Evolutionary conservation across 2,797 vertebrate genomes (phyloP).

Genomic region (Rhynchonycteris naso): DNA sequence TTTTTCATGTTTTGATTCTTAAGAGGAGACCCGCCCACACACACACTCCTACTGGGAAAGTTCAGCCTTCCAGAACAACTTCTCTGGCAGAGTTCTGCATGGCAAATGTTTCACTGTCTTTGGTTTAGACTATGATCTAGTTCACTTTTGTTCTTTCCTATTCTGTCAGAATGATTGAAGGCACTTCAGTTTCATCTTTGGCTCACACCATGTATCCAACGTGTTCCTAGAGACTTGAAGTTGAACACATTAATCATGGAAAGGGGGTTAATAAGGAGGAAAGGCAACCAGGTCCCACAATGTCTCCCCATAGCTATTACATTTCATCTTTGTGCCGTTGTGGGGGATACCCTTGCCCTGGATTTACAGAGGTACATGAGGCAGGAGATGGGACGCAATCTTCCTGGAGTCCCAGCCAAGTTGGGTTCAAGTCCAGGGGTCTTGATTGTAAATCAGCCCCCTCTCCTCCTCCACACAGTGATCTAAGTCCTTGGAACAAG

Average conservation of each 20-base stretch:
- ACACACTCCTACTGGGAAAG: background rate
- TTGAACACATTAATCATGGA: background rate
- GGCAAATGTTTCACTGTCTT: background rate
- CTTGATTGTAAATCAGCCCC: background rate
- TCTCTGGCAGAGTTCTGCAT: background rate
- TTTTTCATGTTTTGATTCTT: background rate
- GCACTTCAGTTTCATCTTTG: background rate
- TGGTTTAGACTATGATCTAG: background rate
- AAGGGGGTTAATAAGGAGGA: background rate
- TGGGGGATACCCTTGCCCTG: background rate
- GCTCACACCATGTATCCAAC: background rate
- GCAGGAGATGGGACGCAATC: background rate
- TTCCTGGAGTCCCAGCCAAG: background rate
- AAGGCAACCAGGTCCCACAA: background rate
- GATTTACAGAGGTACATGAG: background rate
- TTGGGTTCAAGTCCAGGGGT: background rate
- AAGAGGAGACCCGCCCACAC: background rate
- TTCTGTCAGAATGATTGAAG: background rate
- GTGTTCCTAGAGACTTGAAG: background rate
- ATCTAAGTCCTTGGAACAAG: background rate
- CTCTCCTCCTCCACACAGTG: background rate
- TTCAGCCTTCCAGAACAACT: background rate
- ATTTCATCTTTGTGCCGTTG: rapidly evolving
- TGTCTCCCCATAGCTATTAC: background rate
- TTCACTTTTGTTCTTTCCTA: background rate